Evolutionary conservation across 2,888 invertebrate species (phyloP), one percentile per base, ranked within the genome.

Genomic region (Ecliptopera silaceata): DNA sequence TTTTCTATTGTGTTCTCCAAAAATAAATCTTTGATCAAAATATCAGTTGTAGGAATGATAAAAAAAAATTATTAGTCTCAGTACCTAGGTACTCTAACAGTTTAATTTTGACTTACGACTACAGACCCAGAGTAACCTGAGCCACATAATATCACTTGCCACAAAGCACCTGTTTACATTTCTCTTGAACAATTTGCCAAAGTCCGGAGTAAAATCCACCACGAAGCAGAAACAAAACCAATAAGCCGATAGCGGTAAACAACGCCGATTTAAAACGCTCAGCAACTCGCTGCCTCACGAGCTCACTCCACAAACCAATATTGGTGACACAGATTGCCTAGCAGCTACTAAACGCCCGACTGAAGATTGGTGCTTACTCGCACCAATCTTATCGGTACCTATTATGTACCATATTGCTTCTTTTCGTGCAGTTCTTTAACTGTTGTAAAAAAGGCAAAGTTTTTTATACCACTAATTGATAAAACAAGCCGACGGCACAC

Each of bases 201-300:
- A 43, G 38, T 39, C 10, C 29, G 5, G 26, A 41, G 11, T 11
- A 38, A 51, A 43, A 47, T 43, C 44, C 6, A 42, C 48, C 52
- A 52, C 53, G 43, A 49, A 56, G 44, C 42, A 59, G 50, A 57
- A 64, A 60, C 59, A 63, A 63, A 62, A 71, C 68, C 69, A 70
- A 76, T 68, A 65, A 72, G 69, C 65, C 63, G 67, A 68, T 71
- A 70, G 59, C 77, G 65, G 66, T 74, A 75, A 76, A 75, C 67
- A 70, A 66, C 61, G 72, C 67, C 68, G 65, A 66, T 56, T 70
- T 66, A 65, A 64, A 72, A 69, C 72, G 71, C 70, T 71, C 59
- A 56, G 66, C 64, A 64, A 73, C 65, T 70, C 67, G 59, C 58
- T 63, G 77, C 74, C 80, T 82, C 82, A 82, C 75, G 78, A 72